A percentile compares a stretch with the other conserved stretches of the same genome.
phyloP scores from a whole-genome alignment of 2,113 vertebrate species.

The Sander lucioperca region DNA sequence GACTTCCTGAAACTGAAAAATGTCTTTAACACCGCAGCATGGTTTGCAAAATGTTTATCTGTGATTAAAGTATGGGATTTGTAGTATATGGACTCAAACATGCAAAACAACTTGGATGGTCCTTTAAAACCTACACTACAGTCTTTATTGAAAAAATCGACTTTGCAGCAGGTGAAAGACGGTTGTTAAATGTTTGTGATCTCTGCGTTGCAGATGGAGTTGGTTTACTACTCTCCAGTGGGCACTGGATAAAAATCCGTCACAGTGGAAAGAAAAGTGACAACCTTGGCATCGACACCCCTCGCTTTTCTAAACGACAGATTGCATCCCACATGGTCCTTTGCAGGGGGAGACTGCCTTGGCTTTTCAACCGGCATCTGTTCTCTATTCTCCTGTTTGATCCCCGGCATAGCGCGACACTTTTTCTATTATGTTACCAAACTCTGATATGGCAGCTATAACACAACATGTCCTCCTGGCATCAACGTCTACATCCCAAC shows the following conservation, averaged over 20 bases:
- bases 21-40: neutral
- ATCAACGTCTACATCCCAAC: slow-evolving; percentile 13
- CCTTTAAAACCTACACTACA: neutral
- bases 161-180: slow-evolving; percentile 20
- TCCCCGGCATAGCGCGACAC: slow-evolving; percentile 46
- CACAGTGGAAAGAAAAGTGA: slow-evolving; percentile 69
- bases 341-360: slow-evolving; percentile 52
- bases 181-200: slow-evolving; percentile 43
- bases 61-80: slow-evolving; percentile 2
- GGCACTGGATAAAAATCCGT: slow-evolving; percentile 55
- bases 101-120: neutral
- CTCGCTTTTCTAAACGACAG: slow-evolving; percentile 70
- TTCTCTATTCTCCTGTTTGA: slow-evolving; percentile 62
- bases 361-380: slow-evolving; percentile 77
- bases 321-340: slow-evolving; percentile 78
- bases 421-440: slow-evolving; percentile 71
- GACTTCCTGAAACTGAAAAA: neutral
- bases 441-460: slow-evolving; percentile 61
- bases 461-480: slow-evolving; percentile 63
- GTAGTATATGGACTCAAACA: neutral
- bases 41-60: neutral
- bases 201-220: slow-evolving; percentile 51
- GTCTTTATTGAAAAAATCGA: slow-evolving; percentile 19
- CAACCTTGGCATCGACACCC: slow-evolving; percentile 68
- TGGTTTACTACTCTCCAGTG: slow-evolving; percentile 34